phyloP scores from a whole-genome alignment of 2,888 invertebrate genomes.

The Cheiracanthium punctorium region DNA sequence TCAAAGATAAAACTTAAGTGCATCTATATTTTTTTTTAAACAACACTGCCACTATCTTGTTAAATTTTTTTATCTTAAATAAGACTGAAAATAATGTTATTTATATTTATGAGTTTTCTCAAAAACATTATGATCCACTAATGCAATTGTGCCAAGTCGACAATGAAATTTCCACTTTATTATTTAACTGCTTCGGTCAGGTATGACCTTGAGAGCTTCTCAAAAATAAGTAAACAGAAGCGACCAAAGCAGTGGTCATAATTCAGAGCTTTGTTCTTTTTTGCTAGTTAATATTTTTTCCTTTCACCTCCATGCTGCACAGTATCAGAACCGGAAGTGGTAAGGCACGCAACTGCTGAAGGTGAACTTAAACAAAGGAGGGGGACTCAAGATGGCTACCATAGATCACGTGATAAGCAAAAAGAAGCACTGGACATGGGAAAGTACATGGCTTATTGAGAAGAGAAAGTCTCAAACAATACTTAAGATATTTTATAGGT shows the following conservation, averaged over 20 bases:
- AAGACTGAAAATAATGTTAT: too few species aligned
- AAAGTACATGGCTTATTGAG: conserved; percentile 37
- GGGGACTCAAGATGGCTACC: conserved; percentile 25
- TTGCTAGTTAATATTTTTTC: conserved; percentile 10
- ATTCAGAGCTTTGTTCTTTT: conserved; percentile 22
- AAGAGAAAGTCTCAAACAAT: conserved; percentile 36
- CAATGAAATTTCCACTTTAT: conserved; percentile 13
- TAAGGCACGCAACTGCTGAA: conserved; percentile 56
- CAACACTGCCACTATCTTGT: too few species aligned
- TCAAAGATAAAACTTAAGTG: too few species aligned
- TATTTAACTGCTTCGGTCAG: conserved; percentile 31
- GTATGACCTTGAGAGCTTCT: conserved; percentile 38
- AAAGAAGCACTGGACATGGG: conserved; percentile 42
- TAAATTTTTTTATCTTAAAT: too few species aligned
- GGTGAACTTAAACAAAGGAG: conserved; percentile 60
- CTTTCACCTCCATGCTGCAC: background rate
- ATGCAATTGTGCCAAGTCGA: conserved; percentile 22
- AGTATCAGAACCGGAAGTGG: conserved; percentile 40
- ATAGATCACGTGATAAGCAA: conserved; percentile 53
- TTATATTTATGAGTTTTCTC: background rate
- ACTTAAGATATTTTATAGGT: too few species aligned
- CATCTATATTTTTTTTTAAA: too few species aligned
- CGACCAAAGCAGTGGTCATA: conserved; percentile 31
- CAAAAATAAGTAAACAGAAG: conserved; percentile 29
- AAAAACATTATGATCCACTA: background rate